Percentiles rank a stretch among this genome's conserved stretches.
phyloP scores from a whole-genome alignment of 2,888 invertebrate species.

The Phorcus lineatus region DNA sequence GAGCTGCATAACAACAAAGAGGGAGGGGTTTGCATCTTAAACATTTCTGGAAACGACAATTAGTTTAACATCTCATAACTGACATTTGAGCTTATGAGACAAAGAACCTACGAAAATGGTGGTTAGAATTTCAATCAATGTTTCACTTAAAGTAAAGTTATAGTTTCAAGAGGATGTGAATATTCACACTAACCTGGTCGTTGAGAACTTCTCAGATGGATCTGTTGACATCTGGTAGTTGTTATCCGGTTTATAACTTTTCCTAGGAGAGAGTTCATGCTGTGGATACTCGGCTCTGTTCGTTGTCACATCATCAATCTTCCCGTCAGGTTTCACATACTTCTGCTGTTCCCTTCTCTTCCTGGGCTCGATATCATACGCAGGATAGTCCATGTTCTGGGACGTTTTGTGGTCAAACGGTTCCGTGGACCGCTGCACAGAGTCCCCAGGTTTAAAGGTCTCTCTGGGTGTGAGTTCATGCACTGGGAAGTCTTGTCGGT shows the following conservation, averaged over 20 bases:
- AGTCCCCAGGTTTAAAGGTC: constrained; percentile 27
- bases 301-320: not conserved
- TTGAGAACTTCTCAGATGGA: constrained; percentile 33
- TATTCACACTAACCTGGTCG: not conserved
- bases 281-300: not conserved
- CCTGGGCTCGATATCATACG: constrained; percentile 37
- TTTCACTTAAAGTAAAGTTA: too few species aligned
- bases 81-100: too few species aligned
- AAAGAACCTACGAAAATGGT: too few species aligned
- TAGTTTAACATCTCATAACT: too few species aligned
- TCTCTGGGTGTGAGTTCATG: constrained; percentile 30
- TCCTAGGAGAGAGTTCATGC: constrained; percentile 37
- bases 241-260: constrained; percentile 43
- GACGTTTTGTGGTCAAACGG: constrained; percentile 56
- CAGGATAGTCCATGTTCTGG: constrained; percentile 30
- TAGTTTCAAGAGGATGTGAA: too few species aligned
- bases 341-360: not conserved
- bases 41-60: too few species aligned
- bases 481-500: constrained; percentile 29
- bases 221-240: constrained; percentile 27
- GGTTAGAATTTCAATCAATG: too few species aligned
- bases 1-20: too few species aligned
- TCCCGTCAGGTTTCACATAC: not conserved
- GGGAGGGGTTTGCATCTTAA: too few species aligned
- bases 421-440: not conserved